Conservation (phyloP, 1,140 invertebrate species). For the Microvelia longipes region DNA sequence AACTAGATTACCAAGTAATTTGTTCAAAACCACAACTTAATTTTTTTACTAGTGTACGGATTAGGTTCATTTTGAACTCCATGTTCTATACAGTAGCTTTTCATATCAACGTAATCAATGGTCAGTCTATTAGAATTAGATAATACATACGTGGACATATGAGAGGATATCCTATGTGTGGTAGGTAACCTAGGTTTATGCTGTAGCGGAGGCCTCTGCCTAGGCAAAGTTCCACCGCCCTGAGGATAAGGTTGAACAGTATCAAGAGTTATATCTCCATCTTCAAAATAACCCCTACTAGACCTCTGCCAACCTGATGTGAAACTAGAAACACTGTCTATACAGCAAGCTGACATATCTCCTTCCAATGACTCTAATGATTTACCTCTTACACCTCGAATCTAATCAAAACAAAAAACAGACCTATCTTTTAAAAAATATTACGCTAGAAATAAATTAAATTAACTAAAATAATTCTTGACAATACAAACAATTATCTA, state of each 20-base stretch:
- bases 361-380: conserved; percentile 69
- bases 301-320: conserved; percentile 16
- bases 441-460: not conserved
- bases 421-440: not conserved
- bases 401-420: conserved; percentile 30
- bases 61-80: no score
- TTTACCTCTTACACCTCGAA: conserved; percentile 48
- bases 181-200: conserved; percentile 54
- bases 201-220: conserved; percentile 53
- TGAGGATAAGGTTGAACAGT: conserved; percentile 41
- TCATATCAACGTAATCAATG: no score
- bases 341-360: conserved; percentile 32
- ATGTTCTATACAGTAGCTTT: no score
- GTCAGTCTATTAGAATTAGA: no score
- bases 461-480: no score
- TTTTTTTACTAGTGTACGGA: no score
- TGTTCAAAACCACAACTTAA: no score
- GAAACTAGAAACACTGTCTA: conserved; percentile 19
- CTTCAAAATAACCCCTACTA: conserved; percentile 59
- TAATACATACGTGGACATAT: not conserved
- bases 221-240: conserved; percentile 66
- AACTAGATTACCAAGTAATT: no score
- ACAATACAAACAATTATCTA: no score
- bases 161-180: not conserved
- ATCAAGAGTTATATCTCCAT: conserved; percentile 75